Percentiles rank a stretch among this genome's conserved stretches.
phyloP scores from a whole-genome alignment of 2,888 invertebrate genomes.

The Eremobia ochroleuca region DNA sequence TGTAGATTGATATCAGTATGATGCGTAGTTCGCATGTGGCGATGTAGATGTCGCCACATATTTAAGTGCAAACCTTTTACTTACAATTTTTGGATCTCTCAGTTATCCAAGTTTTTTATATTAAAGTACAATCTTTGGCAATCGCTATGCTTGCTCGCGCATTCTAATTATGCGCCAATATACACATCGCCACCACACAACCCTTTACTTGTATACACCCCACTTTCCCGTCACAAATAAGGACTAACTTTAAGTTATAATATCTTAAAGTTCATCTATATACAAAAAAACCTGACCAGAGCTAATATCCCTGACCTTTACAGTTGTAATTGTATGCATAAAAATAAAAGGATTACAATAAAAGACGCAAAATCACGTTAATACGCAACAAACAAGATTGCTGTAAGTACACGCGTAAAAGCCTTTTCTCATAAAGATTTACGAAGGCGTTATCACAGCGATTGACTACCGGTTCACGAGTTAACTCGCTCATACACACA shows the following conservation, averaged over 20 bases:
- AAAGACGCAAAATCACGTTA: constrained; percentile 14
- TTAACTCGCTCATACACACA: constrained; percentile 29
- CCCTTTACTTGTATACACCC: neutral
- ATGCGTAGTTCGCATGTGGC: too few relatives aligned
- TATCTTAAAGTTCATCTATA: neutral
- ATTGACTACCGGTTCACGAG: constrained; percentile 47
- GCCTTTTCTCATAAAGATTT: constrained; percentile 42
- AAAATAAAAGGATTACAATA: constrained; percentile 7
- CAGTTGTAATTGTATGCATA: neutral
- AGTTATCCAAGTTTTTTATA: neutral
- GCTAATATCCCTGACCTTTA: neutral
- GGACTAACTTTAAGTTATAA: neutral
- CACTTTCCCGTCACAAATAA: neutral
- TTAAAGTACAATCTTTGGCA: neutral
- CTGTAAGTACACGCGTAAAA: constrained; percentile 30
- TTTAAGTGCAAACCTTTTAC: neutral
- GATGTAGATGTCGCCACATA: too few relatives aligned
- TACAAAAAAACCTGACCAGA: neutral
- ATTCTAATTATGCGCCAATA: neutral
- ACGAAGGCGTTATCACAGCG: constrained; percentile 38
- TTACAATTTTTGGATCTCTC: neutral
- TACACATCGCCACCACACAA: neutral
- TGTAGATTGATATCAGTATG: too few relatives aligned
- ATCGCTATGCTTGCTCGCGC: neutral
- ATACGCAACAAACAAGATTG: constrained; percentile 33